A percentile compares a stretch with the other conserved stretches of the same genome.
Conservation (phyloP, 1,140 invertebrate genomes). For the Tribolium castaneum region DNA sequence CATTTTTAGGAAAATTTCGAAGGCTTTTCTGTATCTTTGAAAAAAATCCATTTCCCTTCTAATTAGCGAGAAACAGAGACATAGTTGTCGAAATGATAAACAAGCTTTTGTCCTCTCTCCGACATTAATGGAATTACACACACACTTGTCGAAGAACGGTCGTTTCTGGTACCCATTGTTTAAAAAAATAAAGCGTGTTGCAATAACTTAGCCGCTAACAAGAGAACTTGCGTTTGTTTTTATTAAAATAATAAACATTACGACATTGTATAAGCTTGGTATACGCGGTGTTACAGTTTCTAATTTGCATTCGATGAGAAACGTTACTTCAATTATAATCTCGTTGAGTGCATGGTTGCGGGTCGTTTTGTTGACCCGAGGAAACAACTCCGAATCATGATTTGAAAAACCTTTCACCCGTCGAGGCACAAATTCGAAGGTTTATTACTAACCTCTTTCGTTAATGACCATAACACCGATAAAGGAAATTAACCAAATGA, state of each 20-base stretch:
- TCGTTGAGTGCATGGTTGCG: background rate
- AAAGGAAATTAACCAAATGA: background rate
- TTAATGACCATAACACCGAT: slow-evolving; percentile 19
- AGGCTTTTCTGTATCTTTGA: too few species aligned
- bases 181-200: background rate
- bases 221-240: background rate
- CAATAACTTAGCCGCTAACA: background rate
- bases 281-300: slow-evolving; percentile 13
- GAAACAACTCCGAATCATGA: background rate
- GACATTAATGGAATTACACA: background rate
- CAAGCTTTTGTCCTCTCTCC: background rate
- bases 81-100: background rate
- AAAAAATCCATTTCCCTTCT: background rate
- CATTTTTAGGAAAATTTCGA: too few species aligned
- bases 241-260: slow-evolving; percentile 23
- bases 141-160: background rate
- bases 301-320: slow-evolving; percentile 7
- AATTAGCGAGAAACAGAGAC: background rate
- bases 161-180: slow-evolving; percentile 19
- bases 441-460: slow-evolving; percentile 20
- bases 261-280: background rate
- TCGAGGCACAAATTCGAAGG: background rate
- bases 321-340: background rate
- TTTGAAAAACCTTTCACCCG: slow-evolving; percentile 12
- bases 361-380: background rate